Conservation (phyloP, 2,797 vertebrate genomes). For the Miichthys miiuy region DNA sequence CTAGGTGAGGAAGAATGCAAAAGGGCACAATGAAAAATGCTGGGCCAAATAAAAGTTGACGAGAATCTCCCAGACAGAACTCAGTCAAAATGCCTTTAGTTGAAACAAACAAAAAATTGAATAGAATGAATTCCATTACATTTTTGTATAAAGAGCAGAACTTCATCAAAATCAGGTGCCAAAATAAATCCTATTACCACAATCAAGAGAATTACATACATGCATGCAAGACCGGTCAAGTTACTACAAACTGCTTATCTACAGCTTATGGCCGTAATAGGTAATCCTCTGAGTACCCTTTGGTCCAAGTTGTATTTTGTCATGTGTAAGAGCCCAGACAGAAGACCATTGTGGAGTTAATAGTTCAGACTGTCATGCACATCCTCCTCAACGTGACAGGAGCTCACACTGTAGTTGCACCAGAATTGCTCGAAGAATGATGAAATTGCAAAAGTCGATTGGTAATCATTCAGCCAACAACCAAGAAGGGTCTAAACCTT, state of each 20-base stretch:
- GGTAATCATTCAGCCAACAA: slow-evolving; percentile 44
- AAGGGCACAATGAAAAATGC: too few species aligned
- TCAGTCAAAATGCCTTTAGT: too few species aligned
- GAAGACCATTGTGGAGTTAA: not conserved
- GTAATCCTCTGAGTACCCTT: not conserved
- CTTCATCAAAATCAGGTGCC: not conserved
- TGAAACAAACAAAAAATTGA: too few species aligned
- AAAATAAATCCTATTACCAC: not conserved
- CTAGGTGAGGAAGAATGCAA: too few species aligned
- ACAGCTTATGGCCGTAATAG: not conserved
- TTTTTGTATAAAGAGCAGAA: not conserved
- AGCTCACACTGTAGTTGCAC: slow-evolving; percentile 40
- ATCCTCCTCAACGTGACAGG: slow-evolving; percentile 15
- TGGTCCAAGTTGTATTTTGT: not conserved
- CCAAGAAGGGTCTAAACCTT: not conserved
- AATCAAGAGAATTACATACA: not conserved
- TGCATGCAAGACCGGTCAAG: not conserved
- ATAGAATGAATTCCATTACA: not conserved
- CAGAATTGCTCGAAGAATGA: slow-evolving; percentile 51
- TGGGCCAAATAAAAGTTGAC: too few species aligned
- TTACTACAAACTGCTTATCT: not conserved
- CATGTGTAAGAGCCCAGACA: not conserved
- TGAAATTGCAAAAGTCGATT: slow-evolving; percentile 51
- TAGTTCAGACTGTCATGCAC: slow-evolving; percentile 9
- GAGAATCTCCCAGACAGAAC: too few species aligned